Evolutionary conservation across 2,888 invertebrate species (phyloP).

Genomic region (Drosophila basisetae): DNA sequence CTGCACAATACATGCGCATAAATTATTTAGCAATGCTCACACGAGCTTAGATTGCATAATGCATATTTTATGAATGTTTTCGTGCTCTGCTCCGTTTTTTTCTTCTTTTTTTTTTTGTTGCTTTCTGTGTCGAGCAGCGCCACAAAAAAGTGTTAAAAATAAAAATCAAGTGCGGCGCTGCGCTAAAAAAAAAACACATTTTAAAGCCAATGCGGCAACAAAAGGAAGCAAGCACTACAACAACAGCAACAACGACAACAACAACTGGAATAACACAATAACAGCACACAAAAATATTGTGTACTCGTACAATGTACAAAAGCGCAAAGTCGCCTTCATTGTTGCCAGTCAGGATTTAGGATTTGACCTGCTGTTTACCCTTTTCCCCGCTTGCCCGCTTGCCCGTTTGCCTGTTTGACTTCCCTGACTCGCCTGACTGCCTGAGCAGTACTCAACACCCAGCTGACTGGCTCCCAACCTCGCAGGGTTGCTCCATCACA

Average conservation of each 20-base stretch:
- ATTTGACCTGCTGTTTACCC: constrained; percentile 47
- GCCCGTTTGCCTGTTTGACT: constrained; percentile 42
- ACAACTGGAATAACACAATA: constrained; percentile 14
- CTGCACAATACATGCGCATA: constrained; percentile 71
- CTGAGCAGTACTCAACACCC: constrained; percentile 18
- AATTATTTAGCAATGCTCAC: constrained; percentile 85
- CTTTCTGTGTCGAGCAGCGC: constrained; percentile 22
- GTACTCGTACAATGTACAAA: constrained; percentile 46
- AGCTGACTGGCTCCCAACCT: background rate
- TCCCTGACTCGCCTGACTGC: constrained; percentile 40
- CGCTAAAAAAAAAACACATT: constrained; percentile 49
- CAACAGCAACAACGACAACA: constrained; percentile 26
- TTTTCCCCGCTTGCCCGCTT: constrained; percentile 44
- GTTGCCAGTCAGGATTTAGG: constrained; percentile 66
- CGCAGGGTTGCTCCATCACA: background rate
- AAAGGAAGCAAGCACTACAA: constrained; percentile 42
- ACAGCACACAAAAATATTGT: constrained; percentile 33
- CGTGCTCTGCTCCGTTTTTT: constrained; percentile 39
- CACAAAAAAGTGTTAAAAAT: constrained; percentile 72
- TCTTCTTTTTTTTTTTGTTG: constrained; percentile 13
- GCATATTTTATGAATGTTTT: constrained; percentile 84
- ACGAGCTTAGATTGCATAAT: constrained; percentile 86
- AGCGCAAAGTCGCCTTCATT: constrained; percentile 46
- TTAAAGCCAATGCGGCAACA: constrained; percentile 79
- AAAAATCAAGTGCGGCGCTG: constrained; percentile 63